These are phyloP conservation scores for Opisthograptis luteolata DNA, from an alignment of 2,888 invertebrate genomes.

Conservation along the genomic window DNA sequence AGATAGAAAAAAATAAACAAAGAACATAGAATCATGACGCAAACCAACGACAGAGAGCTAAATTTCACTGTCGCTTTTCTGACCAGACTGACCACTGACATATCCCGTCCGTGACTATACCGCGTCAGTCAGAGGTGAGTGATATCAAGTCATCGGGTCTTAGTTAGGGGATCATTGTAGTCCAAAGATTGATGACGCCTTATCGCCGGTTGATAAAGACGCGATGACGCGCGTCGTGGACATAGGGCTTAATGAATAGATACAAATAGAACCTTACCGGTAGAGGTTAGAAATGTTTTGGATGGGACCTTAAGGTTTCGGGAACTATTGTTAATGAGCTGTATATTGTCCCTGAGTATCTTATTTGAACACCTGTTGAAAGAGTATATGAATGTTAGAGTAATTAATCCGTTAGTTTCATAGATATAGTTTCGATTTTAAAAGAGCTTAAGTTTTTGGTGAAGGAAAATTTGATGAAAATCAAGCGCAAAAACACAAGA, in stretches of 20 bases:
- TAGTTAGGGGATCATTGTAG: conserved; percentile 73
- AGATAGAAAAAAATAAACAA: no score
- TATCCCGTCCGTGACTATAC: conserved; percentile 48
- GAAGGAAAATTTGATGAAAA: no score
- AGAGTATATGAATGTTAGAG: no score
- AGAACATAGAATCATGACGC: background rate
- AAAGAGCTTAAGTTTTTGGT: no score
- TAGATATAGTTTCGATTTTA: no score
- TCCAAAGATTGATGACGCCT: conserved; percentile 69
- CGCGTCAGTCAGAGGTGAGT: no score
- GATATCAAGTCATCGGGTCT: conserved; percentile 63
- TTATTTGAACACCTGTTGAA: no score
- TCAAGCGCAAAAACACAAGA: no score
- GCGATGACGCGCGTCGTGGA: conserved; percentile 28
- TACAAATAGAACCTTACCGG: conserved; percentile 25
- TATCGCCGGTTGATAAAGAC: conserved; percentile 60
- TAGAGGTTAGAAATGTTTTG: background rate
- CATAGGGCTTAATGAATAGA: conserved; percentile 40
- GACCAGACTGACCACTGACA: conserved; percentile 46
- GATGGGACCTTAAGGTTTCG: background rate
- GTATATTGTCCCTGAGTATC: no score
- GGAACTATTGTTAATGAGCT: background rate
- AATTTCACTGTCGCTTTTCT: background rate
- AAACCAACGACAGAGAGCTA: background rate
- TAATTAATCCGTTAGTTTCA: no score